phyloP scores from a whole-genome alignment of 2,888 invertebrate species.

The Drosophila infuscata region DNA sequence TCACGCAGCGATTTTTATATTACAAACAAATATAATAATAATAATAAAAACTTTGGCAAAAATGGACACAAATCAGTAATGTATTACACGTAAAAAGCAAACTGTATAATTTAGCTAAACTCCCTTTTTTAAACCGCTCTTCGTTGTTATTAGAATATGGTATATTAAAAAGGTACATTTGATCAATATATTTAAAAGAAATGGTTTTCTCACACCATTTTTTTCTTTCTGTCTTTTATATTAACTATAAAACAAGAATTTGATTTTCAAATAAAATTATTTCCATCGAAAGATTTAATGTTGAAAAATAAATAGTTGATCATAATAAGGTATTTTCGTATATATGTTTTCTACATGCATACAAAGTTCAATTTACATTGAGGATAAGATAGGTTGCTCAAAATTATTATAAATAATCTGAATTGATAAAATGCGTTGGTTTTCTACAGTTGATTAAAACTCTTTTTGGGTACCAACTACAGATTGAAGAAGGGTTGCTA shows the following conservation, averaged over 20 bases:
- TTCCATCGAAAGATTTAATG: background rate
- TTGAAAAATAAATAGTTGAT: background rate
- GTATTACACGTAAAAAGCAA: constrained; percentile 24
- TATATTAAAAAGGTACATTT: background rate
- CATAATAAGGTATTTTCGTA: constrained; percentile 1
- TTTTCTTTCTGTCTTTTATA: background rate
- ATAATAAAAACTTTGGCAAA: constrained; percentile 31
- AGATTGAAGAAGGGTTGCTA: background rate
- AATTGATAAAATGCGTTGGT: background rate
- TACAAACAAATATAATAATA: constrained; percentile 17
- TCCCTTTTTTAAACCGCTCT: background rate
- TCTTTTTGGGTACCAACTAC: background rate
- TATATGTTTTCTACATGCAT: constrained; percentile 4
- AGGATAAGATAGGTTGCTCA: background rate
- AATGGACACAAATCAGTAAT: constrained; percentile 36
- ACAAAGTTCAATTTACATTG: background rate
- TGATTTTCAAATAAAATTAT: background rate
- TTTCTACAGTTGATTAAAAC: background rate
- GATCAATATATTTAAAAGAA: background rate
- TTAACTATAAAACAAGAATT: background rate
- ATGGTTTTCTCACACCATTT: background rate
- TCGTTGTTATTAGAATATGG: constrained; percentile 7
- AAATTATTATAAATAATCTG: background rate
- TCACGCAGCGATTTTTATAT: constrained; percentile 40
- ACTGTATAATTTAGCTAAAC: constrained; percentile 4